Base-by-base conservation (phyloP, 2,888 invertebrate genomes). In the Apocheima hispidaria region DNA sequence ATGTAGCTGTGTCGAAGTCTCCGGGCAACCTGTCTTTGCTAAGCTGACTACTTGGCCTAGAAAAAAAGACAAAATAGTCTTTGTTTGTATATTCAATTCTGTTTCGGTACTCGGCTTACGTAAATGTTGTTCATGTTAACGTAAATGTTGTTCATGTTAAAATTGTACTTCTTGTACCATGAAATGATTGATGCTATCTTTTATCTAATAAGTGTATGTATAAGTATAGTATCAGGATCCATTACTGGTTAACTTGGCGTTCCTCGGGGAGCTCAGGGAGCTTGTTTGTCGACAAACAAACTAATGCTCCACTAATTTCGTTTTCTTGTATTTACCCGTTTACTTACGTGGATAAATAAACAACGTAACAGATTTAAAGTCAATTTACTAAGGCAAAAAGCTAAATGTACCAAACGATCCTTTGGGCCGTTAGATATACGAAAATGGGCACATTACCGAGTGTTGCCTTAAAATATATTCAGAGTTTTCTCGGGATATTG, bases 221-320 rank as follows among this genome's bases (percentile, higher is more conserved):
- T n/a, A n/a, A n/a, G n/a, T n/a, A n/a, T n/a, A n/a, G n/a, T n/a
- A n/a, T n/a, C n/a, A n/a, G n/a, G n/a, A n/a, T n/a, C n/a, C n/a
- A n/a, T n/a, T n/a, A n/a, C n/a, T n/a, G n/a, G n/a, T n/a, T n/a
- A n/a, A n/a, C n/a, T n/a, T n/a, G n/a, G 23, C 28, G 21, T 30
- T 4, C 12, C 36, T 40, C 55, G 4, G 6, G 21, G 51, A 41
- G 43, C 14, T 23, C 16, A 16, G 9, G 21, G 4, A 33, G 26
- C 36, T 18, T 38, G 54, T 55, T 57, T 56, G 35, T 46, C 33
- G 26, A 38, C 65, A 58, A 65, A 63, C 44, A 62, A 56, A 61
- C 38, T 62, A 60, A 62, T 59, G 56, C 53, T 59, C 49, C 59
- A 56, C 62, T 65, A 62, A 65, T 65, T 56, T 56, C 46, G 56